These are phyloP conservation scores for Acanthurus lineatus DNA, from an alignment of 2,797 vertebrate species.

Conservation along the genomic window DNA sequence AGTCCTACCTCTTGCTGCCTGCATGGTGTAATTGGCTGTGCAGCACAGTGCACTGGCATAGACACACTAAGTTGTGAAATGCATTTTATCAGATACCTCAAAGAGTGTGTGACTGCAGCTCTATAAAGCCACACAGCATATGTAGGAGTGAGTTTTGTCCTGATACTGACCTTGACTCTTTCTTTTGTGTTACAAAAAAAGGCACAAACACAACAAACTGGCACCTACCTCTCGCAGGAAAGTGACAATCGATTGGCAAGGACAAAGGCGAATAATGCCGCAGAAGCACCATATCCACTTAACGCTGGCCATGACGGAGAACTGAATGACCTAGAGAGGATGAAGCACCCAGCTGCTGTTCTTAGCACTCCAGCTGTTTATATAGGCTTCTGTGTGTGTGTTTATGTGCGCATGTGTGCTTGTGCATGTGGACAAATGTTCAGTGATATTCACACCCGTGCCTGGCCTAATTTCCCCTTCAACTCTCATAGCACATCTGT, in stretches of 20 bases:
- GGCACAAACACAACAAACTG: conserved; percentile 6
- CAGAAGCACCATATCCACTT: conserved; percentile 69
- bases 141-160: background rate
- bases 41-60: conserved; percentile 7
- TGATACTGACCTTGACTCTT: conserved; percentile 49
- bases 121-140: conserved; percentile 6
- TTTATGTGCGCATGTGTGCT: conserved; percentile 23
- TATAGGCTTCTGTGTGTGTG: conserved; percentile 40
- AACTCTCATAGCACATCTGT: conserved; percentile 62
- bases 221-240: conserved; percentile 67
- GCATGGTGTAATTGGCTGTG: conserved; percentile 51
- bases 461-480: conserved; percentile 66
- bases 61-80: conserved; percentile 11
- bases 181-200: conserved; percentile 1
- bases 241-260: conserved; percentile 61
- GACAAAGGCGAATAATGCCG: conserved; percentile 63
- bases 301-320: conserved; percentile 61
- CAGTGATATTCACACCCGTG: conserved; percentile 64
- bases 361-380: conserved; percentile 67
- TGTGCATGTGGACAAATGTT: conserved; percentile 55
- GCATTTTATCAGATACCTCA: conserved; percentile 12
- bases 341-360: conserved; percentile 58
- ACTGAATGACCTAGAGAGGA: conserved; percentile 63
- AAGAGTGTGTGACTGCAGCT: conserved; percentile 2
- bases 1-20: conserved; percentile 37